Evolutionary conservation across 2,888 invertebrate species (phyloP), one percentile per base, ranked within the genome.

Genomic region (Cistogaster globosa): DNA sequence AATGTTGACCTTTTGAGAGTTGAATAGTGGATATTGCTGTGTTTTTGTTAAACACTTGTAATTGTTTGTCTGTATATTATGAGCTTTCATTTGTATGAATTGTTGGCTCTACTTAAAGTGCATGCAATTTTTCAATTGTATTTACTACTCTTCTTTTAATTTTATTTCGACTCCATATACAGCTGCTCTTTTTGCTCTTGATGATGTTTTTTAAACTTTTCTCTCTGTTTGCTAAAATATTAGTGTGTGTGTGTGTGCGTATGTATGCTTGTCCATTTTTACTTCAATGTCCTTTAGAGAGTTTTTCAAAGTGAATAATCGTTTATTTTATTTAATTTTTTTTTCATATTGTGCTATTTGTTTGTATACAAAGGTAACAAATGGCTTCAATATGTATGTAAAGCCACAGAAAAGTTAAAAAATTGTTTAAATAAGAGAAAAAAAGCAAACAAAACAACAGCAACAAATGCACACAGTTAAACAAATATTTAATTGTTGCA

Each of bases 401-500:
- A 77, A 83, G 63, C 74, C 67, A 74, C 72, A 76, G 65, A 78
- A 68, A 55, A 72, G 72, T 84, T 84, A 82, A 85, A 83, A 87
- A 84, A 82, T 86, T 86, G 84, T 86, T 87, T 86, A 87, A 87
- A 86, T 86, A 82, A 85, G 79, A 86, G 86, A 86, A 84, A 85
- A 87, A 88, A 90, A 82, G 32, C 22, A 75, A 74, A 62, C 60
- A 72, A 62, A 84, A 75, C 74, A 75, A 58, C 57, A 58, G 42
- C 65, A 80, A 79, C 82, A 85, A 82, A 85, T 85, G 78, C 75
- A 79, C 63, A 79, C 89, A 90, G 91, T 90, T 90, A 88, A 90
- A 89, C 90, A 91, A 91, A 91, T 91, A 91, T 91, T 91, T 91
- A 91, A 91, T 91, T 91, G 90, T 90, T 90, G 91, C 91, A 90